These are phyloP conservation scores for Wiebesia pumilae DNA, from an alignment of 1,140 invertebrate genomes.

Conservation along the genomic window DNA sequence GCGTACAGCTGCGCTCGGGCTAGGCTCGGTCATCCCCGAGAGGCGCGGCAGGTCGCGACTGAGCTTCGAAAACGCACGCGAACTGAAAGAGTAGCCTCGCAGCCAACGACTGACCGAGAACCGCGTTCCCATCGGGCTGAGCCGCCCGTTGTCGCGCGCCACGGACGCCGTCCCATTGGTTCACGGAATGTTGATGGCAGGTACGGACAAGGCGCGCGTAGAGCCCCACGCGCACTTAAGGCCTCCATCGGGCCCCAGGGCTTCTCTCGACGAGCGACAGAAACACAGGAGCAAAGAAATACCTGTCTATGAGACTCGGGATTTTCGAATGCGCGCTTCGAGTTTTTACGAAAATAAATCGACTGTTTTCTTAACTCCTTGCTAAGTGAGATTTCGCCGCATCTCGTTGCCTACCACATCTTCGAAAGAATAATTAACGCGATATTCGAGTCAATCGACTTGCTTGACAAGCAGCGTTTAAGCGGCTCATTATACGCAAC, in stretches of 20 bases:
- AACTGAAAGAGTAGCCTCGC: constrained; percentile 39
- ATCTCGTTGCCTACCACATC: too few species aligned
- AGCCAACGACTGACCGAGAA: constrained; percentile 30
- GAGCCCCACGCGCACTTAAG: neutral
- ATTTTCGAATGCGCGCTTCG: too few species aligned
- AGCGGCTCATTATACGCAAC: too few species aligned
- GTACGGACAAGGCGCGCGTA: constrained; percentile 19
- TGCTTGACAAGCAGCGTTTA: too few species aligned
- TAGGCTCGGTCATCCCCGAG: neutral
- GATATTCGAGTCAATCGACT: too few species aligned
- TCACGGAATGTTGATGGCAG: constrained; percentile 23
- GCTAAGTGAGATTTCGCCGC: too few species aligned
- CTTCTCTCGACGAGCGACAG: too few species aligned
- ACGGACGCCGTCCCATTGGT: constrained; percentile 22
- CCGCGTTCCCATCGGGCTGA: neutral
- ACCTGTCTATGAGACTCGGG: too few species aligned
- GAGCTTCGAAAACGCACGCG: neutral
- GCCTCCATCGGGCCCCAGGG: neutral
- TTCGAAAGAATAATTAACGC: too few species aligned
- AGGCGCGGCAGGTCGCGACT: neutral
- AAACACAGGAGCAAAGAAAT: too few species aligned
- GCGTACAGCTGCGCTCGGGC: neutral
- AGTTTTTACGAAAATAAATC: too few species aligned
- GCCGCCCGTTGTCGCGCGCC: neutral
- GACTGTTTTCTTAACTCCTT: too few species aligned